A percentile compares a stretch with the other conserved stretches of the same genome.
Evolutionary conservation across 2,797 vertebrate species (phyloP).

Genomic region (Botia kubotai): DNA sequence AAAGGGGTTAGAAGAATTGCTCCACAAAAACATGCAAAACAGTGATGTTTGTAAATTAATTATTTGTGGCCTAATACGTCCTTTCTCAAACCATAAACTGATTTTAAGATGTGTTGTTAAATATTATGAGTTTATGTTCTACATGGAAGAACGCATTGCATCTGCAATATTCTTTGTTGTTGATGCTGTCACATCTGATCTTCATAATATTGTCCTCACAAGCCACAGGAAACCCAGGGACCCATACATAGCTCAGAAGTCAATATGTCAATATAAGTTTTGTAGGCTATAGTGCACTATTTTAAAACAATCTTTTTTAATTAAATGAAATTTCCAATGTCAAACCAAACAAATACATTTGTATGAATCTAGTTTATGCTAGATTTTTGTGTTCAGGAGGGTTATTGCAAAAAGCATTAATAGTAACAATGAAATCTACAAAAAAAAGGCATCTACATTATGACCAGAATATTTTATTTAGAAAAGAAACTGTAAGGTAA

Average conservation of each 20-base stretch:
- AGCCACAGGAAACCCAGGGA: background rate
- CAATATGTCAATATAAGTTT: background rate
- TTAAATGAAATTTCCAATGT: too few relatives aligned
- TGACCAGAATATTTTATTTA: too few relatives aligned
- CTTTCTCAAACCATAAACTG: conserved; percentile 4
- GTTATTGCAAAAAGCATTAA: too few relatives aligned
- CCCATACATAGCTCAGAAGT: background rate
- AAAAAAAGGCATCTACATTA: too few relatives aligned
- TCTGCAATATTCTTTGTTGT: background rate
- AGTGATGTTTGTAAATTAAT: conserved; percentile 10
- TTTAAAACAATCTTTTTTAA: too few relatives aligned
- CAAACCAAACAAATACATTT: background rate
- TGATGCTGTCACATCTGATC: conserved; percentile 16
- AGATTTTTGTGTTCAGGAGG: too few relatives aligned
- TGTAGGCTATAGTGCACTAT: background rate
- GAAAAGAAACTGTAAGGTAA: background rate
- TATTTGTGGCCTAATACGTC: conserved; percentile 29
- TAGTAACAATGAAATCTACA: too few relatives aligned
- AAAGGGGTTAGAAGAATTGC: conserved; percentile 19
- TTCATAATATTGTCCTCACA: conserved; percentile 1
- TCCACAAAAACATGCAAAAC: conserved; percentile 17
- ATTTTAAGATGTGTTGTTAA: background rate
- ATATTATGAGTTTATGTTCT: background rate
- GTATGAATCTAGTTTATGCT: too few relatives aligned
- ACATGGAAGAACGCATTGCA: background rate